Conservation (phyloP, 2,113 vertebrate species). For the Leptosomus discolor region DNA sequence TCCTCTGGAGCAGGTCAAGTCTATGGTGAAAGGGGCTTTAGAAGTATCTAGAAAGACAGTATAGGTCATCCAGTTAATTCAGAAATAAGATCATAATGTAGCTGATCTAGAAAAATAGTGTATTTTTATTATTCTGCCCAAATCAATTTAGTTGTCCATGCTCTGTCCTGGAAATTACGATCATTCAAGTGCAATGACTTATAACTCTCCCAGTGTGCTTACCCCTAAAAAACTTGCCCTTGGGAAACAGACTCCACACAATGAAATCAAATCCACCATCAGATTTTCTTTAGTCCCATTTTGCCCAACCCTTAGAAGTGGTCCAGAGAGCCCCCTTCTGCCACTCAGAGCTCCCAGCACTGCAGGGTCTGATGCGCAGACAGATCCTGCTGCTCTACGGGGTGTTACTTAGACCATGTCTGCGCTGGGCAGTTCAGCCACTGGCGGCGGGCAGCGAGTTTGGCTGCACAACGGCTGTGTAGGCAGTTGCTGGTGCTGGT, state of each 20-base stretch:
- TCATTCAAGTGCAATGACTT: neutral
- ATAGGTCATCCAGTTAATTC: neutral
- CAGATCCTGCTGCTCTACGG: neutral
- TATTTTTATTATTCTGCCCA: neutral
- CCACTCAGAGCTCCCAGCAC: neutral
- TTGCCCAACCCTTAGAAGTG: neutral
- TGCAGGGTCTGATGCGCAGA: too few relatives aligned
- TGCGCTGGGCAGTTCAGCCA: neutral
- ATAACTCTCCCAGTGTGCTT: neutral
- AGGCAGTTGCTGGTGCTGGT: neutral
- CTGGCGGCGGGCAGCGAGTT: fast-evolving
- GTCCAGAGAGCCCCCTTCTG: neutral
- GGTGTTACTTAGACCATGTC: neutral
- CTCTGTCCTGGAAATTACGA: neutral
- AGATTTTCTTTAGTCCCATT: neutral
- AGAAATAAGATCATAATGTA: neutral
- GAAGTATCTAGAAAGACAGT: neutral
- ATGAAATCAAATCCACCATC: neutral
- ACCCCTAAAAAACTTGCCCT: neutral
- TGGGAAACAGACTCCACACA: neutral
- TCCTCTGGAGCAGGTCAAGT: neutral
- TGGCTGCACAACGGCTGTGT: neutral
- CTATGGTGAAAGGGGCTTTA: neutral
- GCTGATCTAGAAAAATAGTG: neutral
- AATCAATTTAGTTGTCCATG: neutral